Evolutionary conservation across 2,797 vertebrate species (phyloP).

Genomic region (Etheostoma nigrum): DNA sequence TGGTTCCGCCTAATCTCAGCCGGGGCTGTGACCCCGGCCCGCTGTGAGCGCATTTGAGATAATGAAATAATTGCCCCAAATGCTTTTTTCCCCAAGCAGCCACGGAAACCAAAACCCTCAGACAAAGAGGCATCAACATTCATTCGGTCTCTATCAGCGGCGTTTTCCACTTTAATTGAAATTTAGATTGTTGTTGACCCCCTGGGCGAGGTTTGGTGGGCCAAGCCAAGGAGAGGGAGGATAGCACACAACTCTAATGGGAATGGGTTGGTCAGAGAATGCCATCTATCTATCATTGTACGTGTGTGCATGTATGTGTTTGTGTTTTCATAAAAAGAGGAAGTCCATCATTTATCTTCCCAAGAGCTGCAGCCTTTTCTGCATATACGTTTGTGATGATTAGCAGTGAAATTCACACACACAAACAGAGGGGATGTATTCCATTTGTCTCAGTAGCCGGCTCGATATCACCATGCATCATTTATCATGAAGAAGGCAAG

Average conservation of each 20-base stretch:
- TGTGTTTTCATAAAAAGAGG: slow-evolving; percentile 41
- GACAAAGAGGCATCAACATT: slow-evolving; percentile 68
- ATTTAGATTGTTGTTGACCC: slow-evolving; percentile 79
- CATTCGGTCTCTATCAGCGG: slow-evolving; percentile 56
- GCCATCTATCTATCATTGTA: slow-evolving; percentile 50
- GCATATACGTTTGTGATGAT: slow-evolving; percentile 45
- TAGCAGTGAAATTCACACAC: slow-evolving; percentile 3
- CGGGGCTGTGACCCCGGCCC: slow-evolving; percentile 56
- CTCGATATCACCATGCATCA: slow-evolving; percentile 25
- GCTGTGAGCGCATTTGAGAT: slow-evolving; percentile 70
- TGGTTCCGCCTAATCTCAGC: slow-evolving; percentile 72
- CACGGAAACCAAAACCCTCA: slow-evolving; percentile 61
- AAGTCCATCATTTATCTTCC: slow-evolving; percentile 49
- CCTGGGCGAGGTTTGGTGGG: slow-evolving; percentile 58
- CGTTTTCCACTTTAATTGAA: slow-evolving; percentile 76
- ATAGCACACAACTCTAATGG: slow-evolving; percentile 41
- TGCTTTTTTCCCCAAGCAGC: slow-evolving; percentile 40
- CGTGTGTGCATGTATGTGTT: slow-evolving; percentile 5
- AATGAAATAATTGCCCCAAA: slow-evolving; percentile 81
- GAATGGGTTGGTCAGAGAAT: slow-evolving; percentile 36
- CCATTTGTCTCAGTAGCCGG: slow-evolving; percentile 9
- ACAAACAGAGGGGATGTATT: slow-evolving; percentile 2
- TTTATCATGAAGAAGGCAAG: slow-evolving; percentile 33
- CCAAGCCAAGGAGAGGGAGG: slow-evolving; percentile 25
- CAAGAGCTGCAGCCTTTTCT: slow-evolving; percentile 24